Evolutionary conservation across 2,113 vertebrate species (phyloP), one percentile per base, ranked within the genome.

Genomic region (Lepus timidus): DNA sequence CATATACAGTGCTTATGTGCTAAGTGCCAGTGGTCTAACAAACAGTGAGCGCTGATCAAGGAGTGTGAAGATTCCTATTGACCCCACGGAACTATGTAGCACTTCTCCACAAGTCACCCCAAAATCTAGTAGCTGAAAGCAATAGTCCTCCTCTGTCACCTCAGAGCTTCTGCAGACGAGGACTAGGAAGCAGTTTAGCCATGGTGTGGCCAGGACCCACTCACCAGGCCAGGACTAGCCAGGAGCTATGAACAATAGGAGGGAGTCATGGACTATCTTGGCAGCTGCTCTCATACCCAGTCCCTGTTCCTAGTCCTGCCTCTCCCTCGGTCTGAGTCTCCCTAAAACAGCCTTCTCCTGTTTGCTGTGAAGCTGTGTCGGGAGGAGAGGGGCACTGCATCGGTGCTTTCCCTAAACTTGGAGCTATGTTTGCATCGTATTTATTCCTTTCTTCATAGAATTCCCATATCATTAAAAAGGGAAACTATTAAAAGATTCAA

Each of bases 221-320:
- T 36, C 14, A 8, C 1, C 9, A 68, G 14, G 17, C 19, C 0
- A 16, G 55, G 12, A 58, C 55, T 20, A 19, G 4, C n/a, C 25
- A 16, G 3, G 5, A 65, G 6, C 1, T 49, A 19, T 82, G 36
- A 16, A 3, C 1, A 0, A n/a, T 1, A 6, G 22, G 44, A 33
- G n/a, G n/a, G 36, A n/a, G 2, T 4, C 33, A 19, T 0, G 25
- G 44, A 2, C 51, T 44, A 4, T 13, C 8, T 64, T 27, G 11
- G 1, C 19, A 0, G 2, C 29, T 44, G 9, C 22, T 64, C 3
- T n/a, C 39, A 61, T 3, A 10, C 9, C 2, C 22, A 0, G 55
- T 58, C 55, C 10, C 55, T 58, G 55, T 58, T 14, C 13, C 55
- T 19, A 20, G 55, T 58, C 55, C 22, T 29, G 22, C 17, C 31